phyloP scores from a whole-genome alignment of 2,113 vertebrate species.

The Lamprotornis superbus region DNA sequence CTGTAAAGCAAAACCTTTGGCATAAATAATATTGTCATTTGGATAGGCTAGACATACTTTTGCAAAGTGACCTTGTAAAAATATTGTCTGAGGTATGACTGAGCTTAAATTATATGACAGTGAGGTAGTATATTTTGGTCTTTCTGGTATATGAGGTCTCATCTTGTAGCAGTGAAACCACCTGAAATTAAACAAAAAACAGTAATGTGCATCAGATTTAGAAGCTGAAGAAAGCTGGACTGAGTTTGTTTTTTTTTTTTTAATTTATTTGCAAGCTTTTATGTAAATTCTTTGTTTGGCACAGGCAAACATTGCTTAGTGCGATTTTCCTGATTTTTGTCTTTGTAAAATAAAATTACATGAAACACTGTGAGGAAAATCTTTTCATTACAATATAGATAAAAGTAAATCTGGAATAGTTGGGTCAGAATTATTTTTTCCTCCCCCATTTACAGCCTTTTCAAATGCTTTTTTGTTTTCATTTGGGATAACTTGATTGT shows the following conservation, averaged over 20 bases:
- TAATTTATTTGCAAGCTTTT: background rate
- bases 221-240: constrained; percentile 24
- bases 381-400: background rate
- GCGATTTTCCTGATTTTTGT: constrained; percentile 33
- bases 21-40: constrained; percentile 83
- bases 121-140: constrained; percentile 69
- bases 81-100: constrained; percentile 80
- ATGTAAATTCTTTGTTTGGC: constrained; percentile 25
- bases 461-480: background rate
- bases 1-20: constrained; percentile 74
- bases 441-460: background rate
- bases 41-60: constrained; percentile 77
- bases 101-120: constrained; percentile 79
- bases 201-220: constrained; percentile 38
- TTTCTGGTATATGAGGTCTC: constrained; percentile 62
- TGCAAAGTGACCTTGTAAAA: constrained; percentile 81
- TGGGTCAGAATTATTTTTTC: background rate
- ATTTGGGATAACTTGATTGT: background rate
- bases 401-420: background rate
- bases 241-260: background rate
- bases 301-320: constrained; percentile 2
- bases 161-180: constrained; percentile 64
- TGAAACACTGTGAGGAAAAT: background rate
- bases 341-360: constrained; percentile 7
- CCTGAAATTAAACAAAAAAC: constrained; percentile 36